These are phyloP conservation scores for Timema cristinae DNA, from an alignment of 2,888 invertebrate species.

Conservation along the genomic window DNA sequence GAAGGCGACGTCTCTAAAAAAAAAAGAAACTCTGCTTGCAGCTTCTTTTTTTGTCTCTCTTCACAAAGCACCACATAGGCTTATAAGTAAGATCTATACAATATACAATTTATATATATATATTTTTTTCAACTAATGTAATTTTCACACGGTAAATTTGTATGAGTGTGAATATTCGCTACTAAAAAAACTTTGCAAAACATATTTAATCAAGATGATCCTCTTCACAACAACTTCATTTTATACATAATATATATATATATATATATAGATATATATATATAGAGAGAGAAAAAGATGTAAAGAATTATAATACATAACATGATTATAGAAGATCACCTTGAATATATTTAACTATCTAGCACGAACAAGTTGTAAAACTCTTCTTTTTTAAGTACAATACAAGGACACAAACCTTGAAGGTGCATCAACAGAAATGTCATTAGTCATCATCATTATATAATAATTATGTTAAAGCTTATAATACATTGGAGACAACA, in stretches of 20 bases:
- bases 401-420: conserved; percentile 16
- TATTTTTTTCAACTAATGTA: neutral
- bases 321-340: neutral
- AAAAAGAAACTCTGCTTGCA: neutral
- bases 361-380: neutral
- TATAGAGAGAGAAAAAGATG: conserved; percentile 14
- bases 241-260: conserved; percentile 9
- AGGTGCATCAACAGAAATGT: conserved; percentile 33
- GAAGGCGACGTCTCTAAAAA: neutral
- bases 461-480: neutral
- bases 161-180: conserved; percentile 6
- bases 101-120: conserved; percentile 13
- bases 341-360: conserved; percentile 15
- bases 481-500: too few relatives aligned
- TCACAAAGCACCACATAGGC: conserved; percentile 10
- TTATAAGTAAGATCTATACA: neutral
- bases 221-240: conserved; percentile 6
- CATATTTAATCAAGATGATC: neutral
- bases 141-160: neutral
- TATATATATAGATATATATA: conserved; percentile 21
- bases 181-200: conserved; percentile 15
- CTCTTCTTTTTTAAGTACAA: conserved; percentile 19
- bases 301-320: conserved; percentile 10
- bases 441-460: conserved; percentile 20
- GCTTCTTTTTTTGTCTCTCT: neutral